Evolutionary conservation across 2,797 vertebrate species (phyloP), one percentile per base, ranked within the genome.

Genomic region (Typhlichthys eigenmanni): DNA sequence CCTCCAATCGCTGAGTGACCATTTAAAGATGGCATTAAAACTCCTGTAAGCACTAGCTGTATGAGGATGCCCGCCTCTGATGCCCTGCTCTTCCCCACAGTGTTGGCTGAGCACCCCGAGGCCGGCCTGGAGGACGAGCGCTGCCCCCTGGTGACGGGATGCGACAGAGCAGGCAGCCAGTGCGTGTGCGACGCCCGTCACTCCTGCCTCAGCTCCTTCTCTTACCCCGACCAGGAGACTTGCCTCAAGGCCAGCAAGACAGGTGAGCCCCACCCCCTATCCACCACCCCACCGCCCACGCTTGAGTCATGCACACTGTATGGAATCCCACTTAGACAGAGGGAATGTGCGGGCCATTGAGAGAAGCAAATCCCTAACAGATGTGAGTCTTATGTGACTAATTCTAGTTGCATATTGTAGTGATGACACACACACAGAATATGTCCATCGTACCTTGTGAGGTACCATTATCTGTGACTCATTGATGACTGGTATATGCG

Each of bases 101-200:
- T 71, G 45, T 78, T 91, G 48, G 89, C 89, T 0, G 80, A 85
- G 1, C 69, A 73, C 55, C 81, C 81, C 4, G 89, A 92, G 43
- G 84, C 89, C 3, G 91, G 87, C 32, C 75, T 89, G 56, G 90
- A 88, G 72, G 91, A 93, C 6, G 81, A 91, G 62, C 88, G 74
- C 32, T 94, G 93, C 61, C 91, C 92, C 6, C 81, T 92, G 76
- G 80, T 89, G 72, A 90, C 83, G 1, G 93, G 93, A 46, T 94
- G 93, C 13, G 87, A 92, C 71, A 81, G 69, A 58, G 84, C 82
- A 1, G 87, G 83, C 51, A 87, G 76, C 17, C 80, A 88, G 75
- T 94, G 92, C 58, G 80, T 92, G 68, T 94, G 92, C 3, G 91
- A 90, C 32, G 86, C 89, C 61, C 87, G 79, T 52, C 90, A 78